These are phyloP conservation scores for Antrozous pallidus DNA, from an alignment of 2,797 vertebrate genomes.

Conservation along the genomic window DNA sequence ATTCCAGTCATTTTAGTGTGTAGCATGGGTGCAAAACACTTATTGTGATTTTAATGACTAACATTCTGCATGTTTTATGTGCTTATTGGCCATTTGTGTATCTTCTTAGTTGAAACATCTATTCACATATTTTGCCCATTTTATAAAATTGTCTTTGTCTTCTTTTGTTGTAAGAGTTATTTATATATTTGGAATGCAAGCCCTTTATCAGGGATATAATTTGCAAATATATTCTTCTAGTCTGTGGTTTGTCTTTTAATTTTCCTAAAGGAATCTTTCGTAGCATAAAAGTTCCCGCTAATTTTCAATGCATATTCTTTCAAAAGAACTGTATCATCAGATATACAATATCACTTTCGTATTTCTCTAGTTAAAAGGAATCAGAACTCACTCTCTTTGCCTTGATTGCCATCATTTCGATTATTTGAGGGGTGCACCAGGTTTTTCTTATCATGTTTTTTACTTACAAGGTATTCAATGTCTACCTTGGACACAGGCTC, in stretches of 20 bases:
- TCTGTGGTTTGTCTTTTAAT: not conserved
- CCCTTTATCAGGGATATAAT: not conserved
- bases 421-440: not conserved
- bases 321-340: not conserved
- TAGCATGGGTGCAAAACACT: not conserved
- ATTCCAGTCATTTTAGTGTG: not conserved
- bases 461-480: not conserved
- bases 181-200: not conserved
- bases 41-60: not conserved
- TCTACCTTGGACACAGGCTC: not conserved
- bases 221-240: conserved; percentile 8
- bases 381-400: not conserved
- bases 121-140: not conserved
- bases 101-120: not conserved
- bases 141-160: not conserved
- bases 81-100: not conserved
- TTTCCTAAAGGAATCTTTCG: not conserved
- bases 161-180: not conserved
- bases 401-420: not conserved
- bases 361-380: not conserved
- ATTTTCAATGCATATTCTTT: not conserved
- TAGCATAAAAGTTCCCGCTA: not conserved
- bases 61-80: not conserved
- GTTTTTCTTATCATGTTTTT: not conserved
- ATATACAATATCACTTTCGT: not conserved